A percentile compares a stretch with the other conserved stretches of the same genome.
phyloP scores from a whole-genome alignment of 1,140 invertebrate genomes.

The Brachionus manjavacas region DNA sequence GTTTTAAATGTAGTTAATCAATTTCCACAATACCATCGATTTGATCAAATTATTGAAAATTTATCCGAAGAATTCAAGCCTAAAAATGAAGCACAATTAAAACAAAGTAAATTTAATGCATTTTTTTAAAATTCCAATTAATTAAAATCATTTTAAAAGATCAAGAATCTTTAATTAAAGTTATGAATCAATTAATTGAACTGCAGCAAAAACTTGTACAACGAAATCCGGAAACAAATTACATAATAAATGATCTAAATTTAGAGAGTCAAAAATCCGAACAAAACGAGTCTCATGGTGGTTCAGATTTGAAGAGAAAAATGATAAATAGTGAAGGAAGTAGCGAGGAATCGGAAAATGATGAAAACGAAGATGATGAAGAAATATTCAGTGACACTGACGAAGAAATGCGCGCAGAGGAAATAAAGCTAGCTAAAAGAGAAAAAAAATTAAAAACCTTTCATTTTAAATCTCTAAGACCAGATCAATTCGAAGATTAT shows the following conservation, averaged over 20 bases:
- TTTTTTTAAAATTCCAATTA: background rate
- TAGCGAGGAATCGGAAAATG: conserved; percentile 41
- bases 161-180: conserved; percentile 60
- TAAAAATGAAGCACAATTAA: conserved; percentile 50
- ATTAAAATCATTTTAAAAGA: conserved; percentile 8
- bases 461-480: conserved; percentile 61
- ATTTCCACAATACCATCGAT: conserved; percentile 64
- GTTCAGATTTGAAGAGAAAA: conserved; percentile 48
- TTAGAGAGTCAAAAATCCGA: background rate
- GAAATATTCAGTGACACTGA: conserved; percentile 63
- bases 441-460: conserved; percentile 50
- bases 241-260: conserved; percentile 43
- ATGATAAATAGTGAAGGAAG: conserved; percentile 47
- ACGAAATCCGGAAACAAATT: conserved; percentile 66
- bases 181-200: conserved; percentile 66
- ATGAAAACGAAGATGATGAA: conserved; percentile 63
- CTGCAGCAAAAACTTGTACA: conserved; percentile 63
- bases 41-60: conserved; percentile 56
- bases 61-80: conserved; percentile 61
- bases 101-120: background rate
- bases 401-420: conserved; percentile 54
- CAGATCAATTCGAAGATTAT: conserved; percentile 64
- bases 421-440: conserved; percentile 52
- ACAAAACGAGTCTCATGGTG: conserved; percentile 41
- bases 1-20: conserved; percentile 69